Percentiles rank a stretch among this genome's conserved stretches.
Conservation (phyloP, 2,797 vertebrate species). For the Botia almorhae region DNA sequence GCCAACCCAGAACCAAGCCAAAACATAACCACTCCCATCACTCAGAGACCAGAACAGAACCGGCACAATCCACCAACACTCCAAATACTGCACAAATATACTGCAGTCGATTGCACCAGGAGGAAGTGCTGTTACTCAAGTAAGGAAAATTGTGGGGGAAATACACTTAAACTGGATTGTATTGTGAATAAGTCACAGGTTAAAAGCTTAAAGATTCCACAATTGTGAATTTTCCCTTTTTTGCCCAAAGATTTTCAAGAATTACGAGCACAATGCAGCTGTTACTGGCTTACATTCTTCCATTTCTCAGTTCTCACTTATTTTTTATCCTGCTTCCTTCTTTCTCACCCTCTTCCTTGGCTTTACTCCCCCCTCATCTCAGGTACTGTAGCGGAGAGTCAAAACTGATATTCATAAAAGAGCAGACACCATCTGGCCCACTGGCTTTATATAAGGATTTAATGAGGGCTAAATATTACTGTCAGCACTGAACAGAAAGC, state of each 20-base stretch:
- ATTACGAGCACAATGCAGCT: neutral
- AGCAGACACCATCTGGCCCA: conserved; percentile 48
- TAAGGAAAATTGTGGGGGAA: neutral
- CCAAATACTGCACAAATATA: neutral
- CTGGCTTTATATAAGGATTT: conserved; percentile 46
- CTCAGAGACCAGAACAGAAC: conserved; percentile 19
- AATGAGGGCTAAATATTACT: conserved; percentile 53
- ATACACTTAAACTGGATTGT: too few relatives aligned
- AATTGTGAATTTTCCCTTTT: neutral
- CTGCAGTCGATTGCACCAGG: neutral
- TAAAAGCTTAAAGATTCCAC: too few relatives aligned
- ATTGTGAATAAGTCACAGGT: too few relatives aligned
- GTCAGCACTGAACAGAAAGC: conserved; percentile 41
- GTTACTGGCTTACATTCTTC: neutral
- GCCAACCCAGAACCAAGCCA: conserved; percentile 28
- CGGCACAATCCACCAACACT: neutral
- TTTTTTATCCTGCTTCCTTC: neutral
- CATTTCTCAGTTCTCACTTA: neutral
- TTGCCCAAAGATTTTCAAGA: neutral
- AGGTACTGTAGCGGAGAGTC: conserved; percentile 28
- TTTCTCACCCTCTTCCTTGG: neutral
- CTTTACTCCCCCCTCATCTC: neutral
- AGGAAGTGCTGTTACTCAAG: conserved; percentile 12
- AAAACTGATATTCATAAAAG: conserved; percentile 50
- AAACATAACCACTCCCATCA: conserved; percentile 14